Evolutionary conservation across 2,888 invertebrate genomes (phyloP), one percentile per base, ranked within the genome.

Genomic region (Catocala sponsa): DNA sequence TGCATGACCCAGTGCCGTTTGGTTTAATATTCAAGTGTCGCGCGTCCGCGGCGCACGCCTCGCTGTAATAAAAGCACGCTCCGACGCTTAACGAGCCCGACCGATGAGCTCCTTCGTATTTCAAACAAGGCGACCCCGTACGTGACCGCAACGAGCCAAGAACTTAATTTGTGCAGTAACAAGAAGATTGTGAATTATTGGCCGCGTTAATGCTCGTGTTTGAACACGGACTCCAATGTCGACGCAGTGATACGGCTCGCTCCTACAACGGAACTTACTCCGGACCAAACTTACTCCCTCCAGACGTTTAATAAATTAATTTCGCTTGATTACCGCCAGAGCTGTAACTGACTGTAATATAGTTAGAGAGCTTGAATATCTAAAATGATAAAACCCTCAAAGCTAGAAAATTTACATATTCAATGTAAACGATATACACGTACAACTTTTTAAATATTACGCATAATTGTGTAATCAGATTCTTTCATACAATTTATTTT

Each of bases 61-160:
- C 86, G 82, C 77, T 87, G 91, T 93, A 92, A 93, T 93, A 94
- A 93, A 94, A 93, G 92, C 94, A 94, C 93, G 94, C 92, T 91
- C 87, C 87, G 80, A 84, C 91, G 93, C 91, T 92, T 93, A 94
- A 94, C 93, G 91, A 94, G 90, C 89, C 86, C 84, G 88, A 85
- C 90, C 91, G 91, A 92, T 91, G 93, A 93, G 91, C 88, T 89
- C 88, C 91, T 91, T 89, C 92, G 91, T 92, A 92, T 92, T 94
- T 91, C 93, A 91, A 92, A 93, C 91, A 91, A 91, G 92, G 85
- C 88, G 71, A 71, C 70, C 66, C 86, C 78, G 86, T 85, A 93
- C 93, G 93, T 94, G 93, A 91, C 91, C 90, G 86, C 88, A 86
- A 83, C 88, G 82, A 81, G 81, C 81, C 84, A 82, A 88, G 85